Base-by-base conservation (phyloP, 2,888 invertebrate species). In the Drosophila pullipes region DNA sequence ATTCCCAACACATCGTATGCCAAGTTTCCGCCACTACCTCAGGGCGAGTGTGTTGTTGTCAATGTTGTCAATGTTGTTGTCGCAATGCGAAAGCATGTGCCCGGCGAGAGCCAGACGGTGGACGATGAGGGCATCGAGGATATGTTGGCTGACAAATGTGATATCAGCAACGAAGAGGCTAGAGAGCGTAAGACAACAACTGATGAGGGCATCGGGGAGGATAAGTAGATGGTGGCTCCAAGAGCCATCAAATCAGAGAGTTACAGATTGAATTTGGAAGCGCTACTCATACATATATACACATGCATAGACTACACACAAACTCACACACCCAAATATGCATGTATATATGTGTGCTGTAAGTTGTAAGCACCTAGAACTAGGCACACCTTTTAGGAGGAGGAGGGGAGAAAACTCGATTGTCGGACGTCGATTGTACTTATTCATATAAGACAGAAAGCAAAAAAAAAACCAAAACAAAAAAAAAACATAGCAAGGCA, bases 71-170 rank as follows among this genome's bases (percentile, higher is more conserved):
- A 47, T 47, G 47, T 47, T 53, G 66, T 70, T 30, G 64, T 82
- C 44, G 65, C 28, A 7, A 35, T 77, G 50, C 78, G 66, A 39
- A 86, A 90, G 57, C 83, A 81, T 60, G 73, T 80, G 57, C 79
- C 82, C 60, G 83, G 82, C 64, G 81, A 82, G 68, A 76, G 80
- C 33, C 92, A 93, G 78, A 78, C 90, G 13, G 79, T 79, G 30
- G 93, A 91, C 66, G 92, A 92, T 59, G 93, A 93, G 80, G 93
- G 93, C 71, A 93, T 93, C 76, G 93, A 93, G 77, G 93, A 93
- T 85, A 93, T 93, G 92, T 88, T 93, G 81, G 92, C 93, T 83
- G 93, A 93, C 87, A 93, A 93, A 91, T 93, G 93, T 93, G 92
- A 93, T 93, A 93, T 93, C 91, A 91, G 92, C 90, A 92, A 91